A percentile compares a stretch with the other conserved stretches of the same genome.
Conservation (phyloP, 2,888 invertebrate genomes). For the Drosophila acutilabella region DNA sequence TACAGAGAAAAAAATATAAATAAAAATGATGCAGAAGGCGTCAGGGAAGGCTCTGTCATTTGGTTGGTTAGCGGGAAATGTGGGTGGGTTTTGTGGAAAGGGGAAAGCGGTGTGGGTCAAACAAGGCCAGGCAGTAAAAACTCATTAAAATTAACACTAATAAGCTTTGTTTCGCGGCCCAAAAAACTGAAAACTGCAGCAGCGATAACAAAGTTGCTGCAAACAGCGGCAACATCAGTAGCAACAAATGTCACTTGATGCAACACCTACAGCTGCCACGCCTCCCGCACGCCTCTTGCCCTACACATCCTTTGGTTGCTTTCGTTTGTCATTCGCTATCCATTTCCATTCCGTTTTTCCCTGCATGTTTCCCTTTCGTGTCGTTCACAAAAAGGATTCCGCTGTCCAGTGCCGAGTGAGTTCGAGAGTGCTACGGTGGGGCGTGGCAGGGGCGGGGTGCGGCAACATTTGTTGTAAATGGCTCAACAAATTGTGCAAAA, state of each 20-base stretch:
- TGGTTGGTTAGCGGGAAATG: not conserved
- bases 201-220: constrained; percentile 63
- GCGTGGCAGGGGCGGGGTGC: constrained; percentile 20
- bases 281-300: not conserved
- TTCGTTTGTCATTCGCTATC: constrained; percentile 58
- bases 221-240: constrained; percentile 24
- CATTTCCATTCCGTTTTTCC: constrained; percentile 35
- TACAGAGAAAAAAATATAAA: constrained; percentile 1
- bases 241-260: constrained; percentile 65
- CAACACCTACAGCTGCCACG: constrained; percentile 29
- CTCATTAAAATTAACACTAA: constrained; percentile 72
- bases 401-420: constrained; percentile 58
- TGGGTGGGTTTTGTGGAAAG: too few species aligned
- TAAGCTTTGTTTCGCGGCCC: constrained; percentile 64
- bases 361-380: constrained; percentile 24
- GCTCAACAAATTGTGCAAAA: constrained; percentile 65
- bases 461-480: constrained; percentile 69
- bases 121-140: constrained; percentile 66
- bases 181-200: constrained; percentile 57
- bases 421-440: not conserved
- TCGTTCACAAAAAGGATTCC: constrained; percentile 65
- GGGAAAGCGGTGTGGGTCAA: not conserved
- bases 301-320: constrained; percentile 35
- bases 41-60: not conserved
- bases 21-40: constrained; percentile 7